phyloP scores from a whole-genome alignment of 2,113 vertebrate genomes.

The Scomber colias region DNA sequence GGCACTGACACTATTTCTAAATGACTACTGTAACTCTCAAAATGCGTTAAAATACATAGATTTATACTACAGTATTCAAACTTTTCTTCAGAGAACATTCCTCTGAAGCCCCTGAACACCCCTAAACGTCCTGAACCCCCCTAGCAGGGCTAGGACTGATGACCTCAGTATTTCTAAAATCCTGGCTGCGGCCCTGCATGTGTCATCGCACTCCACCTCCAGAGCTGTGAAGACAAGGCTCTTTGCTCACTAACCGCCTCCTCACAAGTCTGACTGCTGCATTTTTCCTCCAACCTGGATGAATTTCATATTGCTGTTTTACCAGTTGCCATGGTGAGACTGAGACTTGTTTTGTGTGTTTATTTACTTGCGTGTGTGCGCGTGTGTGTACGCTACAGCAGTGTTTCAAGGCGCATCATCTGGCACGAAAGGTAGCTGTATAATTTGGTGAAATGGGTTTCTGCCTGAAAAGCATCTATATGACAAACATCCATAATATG shows the following conservation, averaged over 20 bases:
- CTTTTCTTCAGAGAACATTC: too few relatives aligned
- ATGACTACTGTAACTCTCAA: too few relatives aligned
- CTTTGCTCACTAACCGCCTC: constrained; percentile 12
- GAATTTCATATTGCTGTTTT: constrained; percentile 58
- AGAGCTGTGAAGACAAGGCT: not conserved
- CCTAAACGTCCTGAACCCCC: too few relatives aligned
- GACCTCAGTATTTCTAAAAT: too few relatives aligned
- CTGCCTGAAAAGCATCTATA: constrained; percentile 43
- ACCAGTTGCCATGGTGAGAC: constrained; percentile 71
- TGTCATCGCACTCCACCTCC: not conserved
- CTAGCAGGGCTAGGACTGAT: too few relatives aligned
- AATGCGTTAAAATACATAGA: too few relatives aligned
- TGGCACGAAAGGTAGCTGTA: constrained; percentile 44
- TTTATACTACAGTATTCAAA: too few relatives aligned
- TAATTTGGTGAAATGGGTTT: constrained; percentile 70
- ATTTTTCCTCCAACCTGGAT: constrained; percentile 18
- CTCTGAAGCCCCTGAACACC: too few relatives aligned
- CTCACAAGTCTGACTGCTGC: constrained; percentile 11
- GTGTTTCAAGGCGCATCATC: constrained; percentile 60
- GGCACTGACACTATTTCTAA: too few relatives aligned
- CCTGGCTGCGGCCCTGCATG: too few relatives aligned
- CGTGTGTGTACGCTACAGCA: constrained; percentile 13
- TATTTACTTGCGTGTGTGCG: constrained; percentile 41
- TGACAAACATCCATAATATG: constrained; percentile 52
- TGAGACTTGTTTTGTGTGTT: constrained; percentile 46